Evolutionary conservation across 2,113 vertebrate genomes (phyloP).

Genomic region (Hydrolagus affinis): DNA sequence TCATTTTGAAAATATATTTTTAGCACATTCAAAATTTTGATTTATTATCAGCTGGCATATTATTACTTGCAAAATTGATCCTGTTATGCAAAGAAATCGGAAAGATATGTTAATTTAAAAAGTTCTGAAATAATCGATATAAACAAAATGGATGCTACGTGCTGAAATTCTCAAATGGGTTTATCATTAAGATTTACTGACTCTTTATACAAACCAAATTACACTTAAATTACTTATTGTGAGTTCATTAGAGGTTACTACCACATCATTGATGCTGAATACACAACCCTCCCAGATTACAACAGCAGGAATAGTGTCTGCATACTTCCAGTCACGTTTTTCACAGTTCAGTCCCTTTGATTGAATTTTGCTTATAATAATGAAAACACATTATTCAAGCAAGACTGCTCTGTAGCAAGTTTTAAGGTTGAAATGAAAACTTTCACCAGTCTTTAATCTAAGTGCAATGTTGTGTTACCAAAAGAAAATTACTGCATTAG

Average conservation of each 20-base stretch:
- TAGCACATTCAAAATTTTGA: background rate
- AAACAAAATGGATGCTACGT: background rate
- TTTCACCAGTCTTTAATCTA: slow-evolving; percentile 18
- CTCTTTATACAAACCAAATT: background rate
- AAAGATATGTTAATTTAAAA: background rate
- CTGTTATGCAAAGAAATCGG: background rate
- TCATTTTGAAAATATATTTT: background rate
- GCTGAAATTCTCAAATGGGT: background rate
- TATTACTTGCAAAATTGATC: background rate
- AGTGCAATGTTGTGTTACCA: slow-evolving; percentile 16
- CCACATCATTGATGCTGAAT: slow-evolving; percentile 18
- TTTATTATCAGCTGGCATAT: background rate
- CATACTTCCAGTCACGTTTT: background rate
- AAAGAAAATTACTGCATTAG: slow-evolving; percentile 20
- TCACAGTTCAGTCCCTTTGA: slow-evolving; percentile 19
- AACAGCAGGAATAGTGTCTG: background rate
- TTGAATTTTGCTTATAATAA: slow-evolving; percentile 27
- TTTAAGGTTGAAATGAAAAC: slow-evolving; percentile 17
- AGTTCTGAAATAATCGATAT: background rate
- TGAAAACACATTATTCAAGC: slow-evolving; percentile 28
- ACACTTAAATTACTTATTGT: slow-evolving; percentile 23
- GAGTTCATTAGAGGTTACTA: slow-evolving; percentile 22
- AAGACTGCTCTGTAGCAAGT: slow-evolving; percentile 11
- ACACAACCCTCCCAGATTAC: slow-evolving; percentile 11
- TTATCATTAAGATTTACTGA: slow-evolving; percentile 8